Evolutionary conservation across 1,140 invertebrate species (phyloP).

Genomic region (Marisa cornuarietis): DNA sequence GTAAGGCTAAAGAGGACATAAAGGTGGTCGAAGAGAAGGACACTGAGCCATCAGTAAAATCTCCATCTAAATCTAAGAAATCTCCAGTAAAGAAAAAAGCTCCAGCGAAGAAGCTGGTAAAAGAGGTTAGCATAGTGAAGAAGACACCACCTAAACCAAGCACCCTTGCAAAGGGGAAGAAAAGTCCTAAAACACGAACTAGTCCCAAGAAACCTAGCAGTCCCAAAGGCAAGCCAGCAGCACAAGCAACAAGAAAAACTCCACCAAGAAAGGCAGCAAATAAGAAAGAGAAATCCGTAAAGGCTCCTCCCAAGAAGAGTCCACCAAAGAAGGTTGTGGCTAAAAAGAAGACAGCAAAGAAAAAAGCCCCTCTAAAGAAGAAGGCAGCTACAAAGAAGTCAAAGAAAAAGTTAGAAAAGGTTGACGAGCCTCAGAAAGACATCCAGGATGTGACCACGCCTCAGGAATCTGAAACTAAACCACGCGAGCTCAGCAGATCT

Average conservation of each 20-base stretch:
- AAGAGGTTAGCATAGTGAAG: slow-evolving; percentile 3
- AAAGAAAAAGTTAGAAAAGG: slow-evolving; percentile 32
- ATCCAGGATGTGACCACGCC: slow-evolving; percentile 18
- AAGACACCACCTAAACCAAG: slow-evolving; percentile 28
- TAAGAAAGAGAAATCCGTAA: slow-evolving; percentile 32
- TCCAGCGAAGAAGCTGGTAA: background rate
- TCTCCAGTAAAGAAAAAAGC: slow-evolving; percentile 17
- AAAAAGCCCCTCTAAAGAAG: slow-evolving; percentile 35
- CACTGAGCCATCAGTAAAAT: background rate
- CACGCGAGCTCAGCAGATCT: background rate
- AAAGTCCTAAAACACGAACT: slow-evolving; percentile 29
- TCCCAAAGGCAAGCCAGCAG: slow-evolving; percentile 41
- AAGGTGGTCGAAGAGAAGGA: slow-evolving; percentile 7
- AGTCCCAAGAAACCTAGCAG: slow-evolving; percentile 23
- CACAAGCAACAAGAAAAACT: slow-evolving; percentile 30
- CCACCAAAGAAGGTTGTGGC: slow-evolving; percentile 24
- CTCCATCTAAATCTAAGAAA: slow-evolving; percentile 16
- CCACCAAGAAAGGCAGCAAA: slow-evolving; percentile 30
- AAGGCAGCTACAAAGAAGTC: slow-evolving; percentile 25
- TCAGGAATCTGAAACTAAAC: background rate
- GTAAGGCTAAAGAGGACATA: background rate
- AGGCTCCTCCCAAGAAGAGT: slow-evolving; percentile 19
- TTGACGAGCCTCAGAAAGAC: slow-evolving; percentile 32
- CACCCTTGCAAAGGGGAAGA: slow-evolving; percentile 37
- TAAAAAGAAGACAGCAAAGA: slow-evolving; percentile 32